A percentile compares a stretch with the other conserved stretches of the same genome.
Evolutionary conservation across 2,113 vertebrate species (phyloP).

Genomic region (Paratilapia polleni): DNA sequence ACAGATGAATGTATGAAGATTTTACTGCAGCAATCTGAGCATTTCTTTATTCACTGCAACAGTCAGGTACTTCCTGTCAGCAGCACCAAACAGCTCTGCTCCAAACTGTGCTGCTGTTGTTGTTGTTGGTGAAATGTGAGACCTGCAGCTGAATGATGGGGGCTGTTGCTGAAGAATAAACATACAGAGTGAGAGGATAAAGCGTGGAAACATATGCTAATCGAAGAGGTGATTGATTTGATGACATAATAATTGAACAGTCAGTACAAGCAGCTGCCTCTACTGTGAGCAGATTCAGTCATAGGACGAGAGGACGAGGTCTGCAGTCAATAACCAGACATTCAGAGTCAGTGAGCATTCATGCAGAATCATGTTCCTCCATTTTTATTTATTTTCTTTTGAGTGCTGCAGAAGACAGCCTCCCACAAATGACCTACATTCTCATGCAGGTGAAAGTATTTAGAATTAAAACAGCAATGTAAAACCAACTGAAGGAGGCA

Average conservation of each 20-base stretch:
- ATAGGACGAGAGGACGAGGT: neutral
- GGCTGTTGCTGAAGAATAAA: neutral
- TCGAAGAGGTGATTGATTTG: slow-evolving; percentile 9
- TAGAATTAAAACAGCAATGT: neutral
- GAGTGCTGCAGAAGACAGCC: neutral
- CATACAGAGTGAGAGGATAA: neutral
- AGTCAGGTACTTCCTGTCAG: neutral
- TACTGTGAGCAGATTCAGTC: neutral
- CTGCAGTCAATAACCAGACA: neutral
- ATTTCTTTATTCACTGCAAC: neutral
- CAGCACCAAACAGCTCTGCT: neutral
- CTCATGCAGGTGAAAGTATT: neutral
- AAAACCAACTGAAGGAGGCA: neutral
- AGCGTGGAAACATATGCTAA: neutral
- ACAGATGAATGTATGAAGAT: neutral
- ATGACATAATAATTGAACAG: neutral
- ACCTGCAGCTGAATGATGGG: neutral
- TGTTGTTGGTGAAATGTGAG: neutral
- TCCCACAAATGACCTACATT: neutral
- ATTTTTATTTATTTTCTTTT: neutral
- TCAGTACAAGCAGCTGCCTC: neutral
- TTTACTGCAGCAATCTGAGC: neutral
- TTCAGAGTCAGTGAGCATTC: neutral
- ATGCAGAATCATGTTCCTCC: neutral
- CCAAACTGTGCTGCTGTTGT: neutral